Evolutionary conservation across 2,888 invertebrate genomes (phyloP).

Genomic region (Rotaria socialis): DNA sequence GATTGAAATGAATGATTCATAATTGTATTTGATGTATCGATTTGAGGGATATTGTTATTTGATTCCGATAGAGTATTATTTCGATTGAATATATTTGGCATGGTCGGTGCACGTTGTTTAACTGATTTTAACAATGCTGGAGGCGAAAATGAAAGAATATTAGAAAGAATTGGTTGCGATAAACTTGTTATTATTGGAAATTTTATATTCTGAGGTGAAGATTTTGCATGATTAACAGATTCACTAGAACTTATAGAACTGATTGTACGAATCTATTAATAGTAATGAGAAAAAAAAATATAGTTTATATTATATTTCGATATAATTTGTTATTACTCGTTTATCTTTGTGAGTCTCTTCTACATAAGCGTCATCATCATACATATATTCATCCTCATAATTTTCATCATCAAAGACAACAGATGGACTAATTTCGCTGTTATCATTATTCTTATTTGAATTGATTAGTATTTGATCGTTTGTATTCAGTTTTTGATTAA

Average conservation of each 20-base stretch:
- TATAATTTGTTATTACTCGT: not conserved
- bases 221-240: not conserved
- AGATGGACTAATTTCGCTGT: constrained; percentile 48
- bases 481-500: constrained; percentile 50
- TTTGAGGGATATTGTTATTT: not conserved
- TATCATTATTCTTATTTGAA: constrained; percentile 51
- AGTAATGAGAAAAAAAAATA: not conserved
- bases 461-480: constrained; percentile 75
- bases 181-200: not conserved
- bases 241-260: not conserved
- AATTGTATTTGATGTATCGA: not conserved
- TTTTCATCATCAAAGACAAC: constrained; percentile 48
- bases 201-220: not conserved
- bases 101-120: not conserved
- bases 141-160: not conserved
- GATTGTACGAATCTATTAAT: not conserved
- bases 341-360: constrained; percentile 29
- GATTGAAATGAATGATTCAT: not conserved
- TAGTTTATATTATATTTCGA: too few species aligned
- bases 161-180: not conserved
- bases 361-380: constrained; percentile 30
- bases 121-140: not conserved
- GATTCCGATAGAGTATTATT: not conserved
- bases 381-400: constrained; percentile 35
- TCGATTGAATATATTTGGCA: not conserved